Conservation (phyloP, 2,888 invertebrate species). For the Eupsilia transversa region DNA sequence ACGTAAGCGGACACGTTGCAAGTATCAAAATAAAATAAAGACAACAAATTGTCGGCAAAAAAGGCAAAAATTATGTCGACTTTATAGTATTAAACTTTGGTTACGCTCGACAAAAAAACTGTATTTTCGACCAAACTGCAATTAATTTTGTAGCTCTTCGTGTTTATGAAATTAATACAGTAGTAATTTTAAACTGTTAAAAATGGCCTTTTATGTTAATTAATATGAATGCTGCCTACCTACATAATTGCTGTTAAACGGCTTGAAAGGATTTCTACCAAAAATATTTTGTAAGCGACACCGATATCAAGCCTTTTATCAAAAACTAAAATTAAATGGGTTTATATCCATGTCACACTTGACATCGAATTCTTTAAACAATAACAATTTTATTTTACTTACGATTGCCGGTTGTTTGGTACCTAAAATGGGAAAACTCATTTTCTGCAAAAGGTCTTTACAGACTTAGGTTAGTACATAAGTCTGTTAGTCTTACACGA, state of each 20-base stretch:
- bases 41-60: not conserved
- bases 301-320: not conserved
- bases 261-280: not conserved
- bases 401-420: too few species aligned
- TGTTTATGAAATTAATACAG: slow-evolving; percentile 23
- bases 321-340: not conserved
- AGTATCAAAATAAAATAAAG: not conserved
- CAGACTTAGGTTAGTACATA: too few species aligned
- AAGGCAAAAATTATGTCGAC: slow-evolving; percentile 24
- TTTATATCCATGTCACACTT: too few species aligned
- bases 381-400: not conserved
- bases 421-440: not conserved
- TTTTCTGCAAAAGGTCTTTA: not conserved
- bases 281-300: not conserved
- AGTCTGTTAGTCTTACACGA: too few species aligned
- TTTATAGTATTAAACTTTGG: slow-evolving; percentile 12
- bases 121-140: slow-evolving; percentile 17
- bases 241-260: not conserved
- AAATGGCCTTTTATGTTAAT: slow-evolving; percentile 13
- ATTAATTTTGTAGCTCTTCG: slow-evolving; percentile 14
- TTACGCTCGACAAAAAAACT: slow-evolving; percentile 28
- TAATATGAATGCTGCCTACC: not conserved
- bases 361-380: not conserved
- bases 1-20: not conserved
- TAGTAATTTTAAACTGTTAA: slow-evolving; percentile 13